Evolutionary conservation across 2,113 vertebrate genomes (phyloP).

Genomic region (Pogonocichla stellata): DNA sequence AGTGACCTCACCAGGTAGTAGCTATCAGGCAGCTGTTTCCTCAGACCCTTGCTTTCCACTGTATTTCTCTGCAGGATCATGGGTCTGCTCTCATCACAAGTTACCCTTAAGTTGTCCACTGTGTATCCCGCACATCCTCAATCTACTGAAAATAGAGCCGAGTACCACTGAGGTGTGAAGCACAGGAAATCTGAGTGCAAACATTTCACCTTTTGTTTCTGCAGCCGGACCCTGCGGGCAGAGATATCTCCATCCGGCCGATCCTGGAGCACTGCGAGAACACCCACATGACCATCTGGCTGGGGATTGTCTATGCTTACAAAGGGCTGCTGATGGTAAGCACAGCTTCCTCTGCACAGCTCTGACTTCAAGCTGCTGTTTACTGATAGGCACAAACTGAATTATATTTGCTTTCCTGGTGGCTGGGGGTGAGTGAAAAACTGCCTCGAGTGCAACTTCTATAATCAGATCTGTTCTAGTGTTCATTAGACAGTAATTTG

Average conservation of each 20-base stretch:
- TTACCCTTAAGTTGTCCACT: background rate
- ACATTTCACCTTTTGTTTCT: conserved; percentile 13
- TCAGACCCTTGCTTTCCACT: background rate
- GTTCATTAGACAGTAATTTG: background rate
- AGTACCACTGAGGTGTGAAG: background rate
- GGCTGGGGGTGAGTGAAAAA: background rate
- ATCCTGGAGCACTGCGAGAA: conserved; percentile 99
- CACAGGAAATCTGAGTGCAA: background rate
- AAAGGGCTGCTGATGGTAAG: conserved; percentile 99
- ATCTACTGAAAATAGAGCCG: background rate
- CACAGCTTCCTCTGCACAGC: background rate
- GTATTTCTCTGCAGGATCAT: background rate
- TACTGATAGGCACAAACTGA: background rate
- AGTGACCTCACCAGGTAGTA: background rate
- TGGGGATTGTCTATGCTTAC: conserved; percentile 98
- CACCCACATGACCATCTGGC: conserved; percentile 99
- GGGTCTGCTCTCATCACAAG: background rate
- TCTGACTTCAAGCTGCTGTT: background rate
- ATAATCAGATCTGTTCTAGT: background rate
- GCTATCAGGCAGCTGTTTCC: background rate
- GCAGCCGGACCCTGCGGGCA: conserved; percentile 94
- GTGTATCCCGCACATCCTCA: background rate
- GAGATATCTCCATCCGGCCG: conserved; percentile 95
- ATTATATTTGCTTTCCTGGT: background rate
- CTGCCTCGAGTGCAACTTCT: background rate